A percentile compares a stretch with the other conserved stretches of the same genome.
These are phyloP conservation scores for Pogonus chalceus DNA, from an alignment of 1,140 invertebrate genomes.

Conservation along the genomic window DNA sequence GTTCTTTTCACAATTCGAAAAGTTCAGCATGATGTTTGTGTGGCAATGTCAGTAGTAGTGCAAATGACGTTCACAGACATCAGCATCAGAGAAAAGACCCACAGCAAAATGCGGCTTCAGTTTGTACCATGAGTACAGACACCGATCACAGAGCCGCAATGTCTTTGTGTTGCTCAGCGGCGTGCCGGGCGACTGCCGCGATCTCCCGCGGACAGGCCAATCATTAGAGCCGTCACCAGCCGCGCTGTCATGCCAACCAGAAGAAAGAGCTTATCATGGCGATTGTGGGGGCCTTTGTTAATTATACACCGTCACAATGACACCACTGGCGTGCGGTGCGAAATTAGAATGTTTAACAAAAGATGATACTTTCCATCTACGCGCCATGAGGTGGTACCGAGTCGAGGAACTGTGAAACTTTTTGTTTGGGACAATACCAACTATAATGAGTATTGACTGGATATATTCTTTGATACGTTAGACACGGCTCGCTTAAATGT, in stretches of 20 bases:
- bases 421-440: neutral
- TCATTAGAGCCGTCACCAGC: constrained; percentile 4
- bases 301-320: constrained; percentile 5
- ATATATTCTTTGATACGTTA: no score
- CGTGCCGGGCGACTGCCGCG: neutral
- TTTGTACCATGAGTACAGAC: no score
- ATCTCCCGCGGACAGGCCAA: constrained; percentile 2
- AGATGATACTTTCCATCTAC: neutral
- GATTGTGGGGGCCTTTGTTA: constrained; percentile 1
- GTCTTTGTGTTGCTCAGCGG: neutral
- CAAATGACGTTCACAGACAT: no score
- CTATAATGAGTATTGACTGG: constrained; percentile 1
- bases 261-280: constrained; percentile 2
- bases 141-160: neutral
- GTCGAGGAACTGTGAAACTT: neutral
- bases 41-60: no score
- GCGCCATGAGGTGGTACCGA: neutral
- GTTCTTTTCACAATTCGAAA: no score
- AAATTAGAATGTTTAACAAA: constrained; percentile 4
- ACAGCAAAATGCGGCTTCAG: no score
- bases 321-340: neutral
- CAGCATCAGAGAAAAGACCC: no score
- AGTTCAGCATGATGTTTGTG: no score
- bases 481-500: no score
- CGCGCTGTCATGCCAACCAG: constrained; percentile 4